These are phyloP conservation scores for Amazona finschi DNA, from an alignment of 2,797 vertebrate species.

Conservation along the genomic window DNA sequence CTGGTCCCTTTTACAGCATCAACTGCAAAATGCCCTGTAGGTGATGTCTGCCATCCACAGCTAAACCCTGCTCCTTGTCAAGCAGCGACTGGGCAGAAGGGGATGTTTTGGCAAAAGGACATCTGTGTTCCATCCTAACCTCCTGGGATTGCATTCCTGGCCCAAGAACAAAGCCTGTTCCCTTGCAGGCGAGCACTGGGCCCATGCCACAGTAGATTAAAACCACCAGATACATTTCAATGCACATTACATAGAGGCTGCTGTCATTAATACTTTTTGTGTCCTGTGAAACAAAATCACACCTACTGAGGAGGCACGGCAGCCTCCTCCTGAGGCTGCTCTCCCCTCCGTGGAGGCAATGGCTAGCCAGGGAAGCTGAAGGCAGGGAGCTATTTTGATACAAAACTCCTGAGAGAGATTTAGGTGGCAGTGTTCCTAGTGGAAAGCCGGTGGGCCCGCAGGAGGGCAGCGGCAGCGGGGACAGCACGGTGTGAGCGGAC, in stretches of 20 bases:
- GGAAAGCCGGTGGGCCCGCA: accelerated
- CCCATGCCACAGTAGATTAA: not conserved
- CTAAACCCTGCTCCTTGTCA: not conserved
- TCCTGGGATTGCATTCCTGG: not conserved
- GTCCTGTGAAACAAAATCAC: not conserved
- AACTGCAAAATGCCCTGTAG: not conserved
- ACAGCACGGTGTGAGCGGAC: accelerated
- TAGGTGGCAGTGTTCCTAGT: accelerated
- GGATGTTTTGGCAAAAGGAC: not conserved
- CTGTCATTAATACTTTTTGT: not conserved
- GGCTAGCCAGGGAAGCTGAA: not conserved
- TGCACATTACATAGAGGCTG: not conserved
- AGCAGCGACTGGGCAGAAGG: accelerated
- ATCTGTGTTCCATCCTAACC: not conserved
- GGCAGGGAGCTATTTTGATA: not conserved
- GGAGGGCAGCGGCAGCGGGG: not conserved
- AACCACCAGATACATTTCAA: not conserved
- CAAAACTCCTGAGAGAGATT: not conserved
- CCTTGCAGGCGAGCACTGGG: not conserved
- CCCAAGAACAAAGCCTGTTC: not conserved
- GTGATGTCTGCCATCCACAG: not conserved
- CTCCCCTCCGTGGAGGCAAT: accelerated
- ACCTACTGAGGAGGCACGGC: accelerated
- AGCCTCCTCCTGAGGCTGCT: not conserved
- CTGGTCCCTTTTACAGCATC: not conserved